Conservation (phyloP, 1,140 invertebrate species). For the Drosophila bipectinata region DNA sequence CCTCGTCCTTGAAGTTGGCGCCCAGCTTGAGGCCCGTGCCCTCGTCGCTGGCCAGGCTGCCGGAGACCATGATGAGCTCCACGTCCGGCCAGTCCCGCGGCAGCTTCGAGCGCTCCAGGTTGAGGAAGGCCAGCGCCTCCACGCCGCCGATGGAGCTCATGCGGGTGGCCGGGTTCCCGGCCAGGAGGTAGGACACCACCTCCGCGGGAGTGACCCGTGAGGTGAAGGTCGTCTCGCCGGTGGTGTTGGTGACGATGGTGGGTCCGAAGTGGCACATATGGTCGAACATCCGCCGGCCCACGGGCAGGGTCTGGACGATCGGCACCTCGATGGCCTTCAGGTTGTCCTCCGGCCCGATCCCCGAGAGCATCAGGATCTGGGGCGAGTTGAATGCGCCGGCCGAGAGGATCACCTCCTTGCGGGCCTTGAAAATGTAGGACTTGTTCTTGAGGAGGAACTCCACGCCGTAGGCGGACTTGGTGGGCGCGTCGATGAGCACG, state of each 20-base stretch:
- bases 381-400: conserved; percentile 92
- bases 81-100: conserved; percentile 86
- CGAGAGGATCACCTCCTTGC: conserved; percentile 89
- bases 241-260: conserved; percentile 86
- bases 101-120: conserved; percentile 86
- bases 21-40: conserved; percentile 86
- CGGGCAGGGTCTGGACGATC: conserved; percentile 87
- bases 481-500: conserved; percentile 86
- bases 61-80: conserved; percentile 86
- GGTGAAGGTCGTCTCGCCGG: conserved; percentile 67
- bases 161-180: conserved; percentile 84
- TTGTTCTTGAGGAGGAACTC: conserved; percentile 85
- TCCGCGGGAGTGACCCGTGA: conserved; percentile 82
- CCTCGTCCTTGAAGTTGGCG: conserved; percentile 85
- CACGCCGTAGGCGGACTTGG: conserved; percentile 87
- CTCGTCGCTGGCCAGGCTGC: conserved; percentile 87
- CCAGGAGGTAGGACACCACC: conserved; percentile 83
- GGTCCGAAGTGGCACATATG: conserved; percentile 89
- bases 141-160: conserved; percentile 85
- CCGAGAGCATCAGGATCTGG: conserved; percentile 92
- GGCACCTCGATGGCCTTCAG: conserved; percentile 88
- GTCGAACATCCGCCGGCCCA: conserved; percentile 90
- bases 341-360: conserved; percentile 89
- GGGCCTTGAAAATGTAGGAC: conserved; percentile 85
- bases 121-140: conserved; percentile 88